Evolutionary conservation across 2,888 invertebrate species (phyloP).

Genomic region (Lepidonotus clava): DNA sequence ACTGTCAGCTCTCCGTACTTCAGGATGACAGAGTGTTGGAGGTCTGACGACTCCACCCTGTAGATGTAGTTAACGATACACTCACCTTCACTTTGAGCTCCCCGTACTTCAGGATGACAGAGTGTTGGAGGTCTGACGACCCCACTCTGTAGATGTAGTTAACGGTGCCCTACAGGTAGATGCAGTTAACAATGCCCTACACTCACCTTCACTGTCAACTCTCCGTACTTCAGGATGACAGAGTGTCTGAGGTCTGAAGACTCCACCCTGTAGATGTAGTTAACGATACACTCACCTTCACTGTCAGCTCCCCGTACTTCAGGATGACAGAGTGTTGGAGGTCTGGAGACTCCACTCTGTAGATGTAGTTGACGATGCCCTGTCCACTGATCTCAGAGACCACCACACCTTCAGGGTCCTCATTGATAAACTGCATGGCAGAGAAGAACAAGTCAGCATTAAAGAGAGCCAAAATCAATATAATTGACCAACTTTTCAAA

Average conservation of each 20-base stretch:
- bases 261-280: neutral
- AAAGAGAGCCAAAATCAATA: too few species aligned
- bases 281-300: neutral
- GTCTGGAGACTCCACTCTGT: neutral
- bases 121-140: neutral
- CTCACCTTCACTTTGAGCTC: neutral
- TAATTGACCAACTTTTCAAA: too few species aligned
- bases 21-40: neutral
- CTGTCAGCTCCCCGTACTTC: neutral
- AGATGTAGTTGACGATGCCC: neutral
- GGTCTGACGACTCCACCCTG: neutral
- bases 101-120: neutral
- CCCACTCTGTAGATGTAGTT: neutral
- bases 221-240: neutral
- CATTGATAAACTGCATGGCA: constrained; percentile 32
- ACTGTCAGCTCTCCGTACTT: neutral
- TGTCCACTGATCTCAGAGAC: neutral
- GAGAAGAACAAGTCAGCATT: too few species aligned
- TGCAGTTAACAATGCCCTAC: neutral
- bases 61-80: neutral
- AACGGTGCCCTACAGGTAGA: too few species aligned
- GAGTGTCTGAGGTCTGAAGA: neutral
- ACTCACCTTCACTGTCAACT: neutral
- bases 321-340: neutral
- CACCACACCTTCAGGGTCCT: neutral